Evolutionary conservation across 2,888 invertebrate species (phyloP).

Genomic region (Pardosa pseudoannulata): DNA sequence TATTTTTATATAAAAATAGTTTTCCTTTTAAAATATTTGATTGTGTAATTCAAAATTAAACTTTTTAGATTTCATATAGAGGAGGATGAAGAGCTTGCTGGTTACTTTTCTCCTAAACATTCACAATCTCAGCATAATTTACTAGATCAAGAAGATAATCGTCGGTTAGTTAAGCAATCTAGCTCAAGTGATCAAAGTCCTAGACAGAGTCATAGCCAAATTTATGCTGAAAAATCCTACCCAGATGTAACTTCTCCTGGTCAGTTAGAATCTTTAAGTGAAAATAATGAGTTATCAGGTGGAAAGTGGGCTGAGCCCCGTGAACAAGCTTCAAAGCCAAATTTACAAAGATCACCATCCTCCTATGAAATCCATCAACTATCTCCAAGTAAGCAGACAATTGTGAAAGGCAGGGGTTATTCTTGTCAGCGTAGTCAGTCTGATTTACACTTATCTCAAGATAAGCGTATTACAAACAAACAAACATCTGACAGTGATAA

Average conservation of each 20-base stretch:
- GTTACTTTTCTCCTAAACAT: constrained; percentile 67
- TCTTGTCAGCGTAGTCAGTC: constrained; percentile 62
- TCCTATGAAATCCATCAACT: constrained; percentile 66
- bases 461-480: constrained; percentile 9
- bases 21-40: background rate
- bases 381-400: constrained; percentile 56
- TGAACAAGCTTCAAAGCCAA: constrained; percentile 34
- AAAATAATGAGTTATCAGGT: constrained; percentile 52
- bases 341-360: constrained; percentile 55
- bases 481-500: constrained; percentile 46
- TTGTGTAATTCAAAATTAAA: too few species aligned
- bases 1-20: background rate
- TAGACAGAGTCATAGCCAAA: constrained; percentile 39
- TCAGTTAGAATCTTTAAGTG: constrained; percentile 61
- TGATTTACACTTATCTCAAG: constrained; percentile 58
- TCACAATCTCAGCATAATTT: constrained; percentile 56
- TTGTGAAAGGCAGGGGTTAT: constrained; percentile 48
- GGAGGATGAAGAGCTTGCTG: constrained; percentile 73
- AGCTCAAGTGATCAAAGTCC: constrained; percentile 20
- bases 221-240: constrained; percentile 39
- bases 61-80: constrained; percentile 48
- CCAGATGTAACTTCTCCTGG: constrained; percentile 50
- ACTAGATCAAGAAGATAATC: constrained; percentile 68
- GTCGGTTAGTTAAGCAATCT: constrained; percentile 33
- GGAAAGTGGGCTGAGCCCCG: constrained; percentile 58